Evolutionary conservation across 92 coral and sea anemone genomes (phyloP), one percentile per base, ranked within the genome.

Genomic region (Epizoanthus scotinus): DNA sequence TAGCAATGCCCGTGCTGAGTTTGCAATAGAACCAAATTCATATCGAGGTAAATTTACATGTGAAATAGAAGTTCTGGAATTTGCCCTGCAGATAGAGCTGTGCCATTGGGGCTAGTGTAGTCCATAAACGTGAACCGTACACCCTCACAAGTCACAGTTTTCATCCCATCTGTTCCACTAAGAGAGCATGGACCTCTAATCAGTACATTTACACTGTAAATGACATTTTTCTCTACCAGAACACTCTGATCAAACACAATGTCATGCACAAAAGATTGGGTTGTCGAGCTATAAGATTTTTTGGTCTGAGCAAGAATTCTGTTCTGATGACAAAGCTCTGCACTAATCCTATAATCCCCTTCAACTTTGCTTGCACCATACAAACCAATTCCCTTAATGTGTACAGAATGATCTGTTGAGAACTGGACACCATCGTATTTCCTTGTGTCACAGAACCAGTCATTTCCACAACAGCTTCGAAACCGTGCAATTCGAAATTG

Each of bases 371-470:
- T 82, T 0, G 97, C 94, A 3, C 97, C 97, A 66, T 92, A 92
- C 15, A 90, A 82, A 6, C 93, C 97, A 2, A 92, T 82, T 8
- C 97, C 97, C 83, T 88, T 92, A 47, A 92, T 83, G 62, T 55
- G 74, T 1, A 92, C 73, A 2, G 91, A 74, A 24, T 83, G 86
- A 71, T 92, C 94, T 3, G 90, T 86, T 78, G 86, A 84, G 73
- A 92, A 92, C 72, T 92, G 84, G 13, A 92, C 63, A 6, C 91
- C 97, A 83, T 92, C 97, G 64, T 71, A 84, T 82, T 92, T 92
- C 72, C 90, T 87, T 40, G 97, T 92, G 77, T 92, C 97, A 62
- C 97, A 92, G 66, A 92, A 92, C 97, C 97, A 92, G 75, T 92
- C 97, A 59, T 87, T 90, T 18, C 97, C 97, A 60, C 97, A 92